Evolutionary conservation across 2,888 invertebrate species (phyloP).

Genomic region (Acholoe squamosa): DNA sequence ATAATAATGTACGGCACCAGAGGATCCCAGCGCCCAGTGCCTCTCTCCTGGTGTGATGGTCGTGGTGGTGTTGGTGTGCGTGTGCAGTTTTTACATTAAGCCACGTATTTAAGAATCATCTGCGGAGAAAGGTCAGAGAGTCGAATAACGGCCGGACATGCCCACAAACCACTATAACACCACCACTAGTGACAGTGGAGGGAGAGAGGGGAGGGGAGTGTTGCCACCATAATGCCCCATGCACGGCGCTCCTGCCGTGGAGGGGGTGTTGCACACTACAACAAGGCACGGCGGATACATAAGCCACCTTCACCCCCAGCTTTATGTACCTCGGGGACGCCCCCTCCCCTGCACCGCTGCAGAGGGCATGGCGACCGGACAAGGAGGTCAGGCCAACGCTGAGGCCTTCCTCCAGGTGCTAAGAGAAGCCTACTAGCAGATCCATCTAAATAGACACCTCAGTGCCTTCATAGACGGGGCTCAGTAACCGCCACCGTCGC

Average conservation of each 20-base stretch:
- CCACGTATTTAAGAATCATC: slow-evolving; percentile 25
- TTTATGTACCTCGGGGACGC: too few species aligned
- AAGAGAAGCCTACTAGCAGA: background rate
- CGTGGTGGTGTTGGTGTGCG: too few species aligned
- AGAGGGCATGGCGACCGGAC: background rate
- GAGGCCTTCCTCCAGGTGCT: background rate
- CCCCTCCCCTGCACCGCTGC: background rate
- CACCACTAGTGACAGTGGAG: background rate
- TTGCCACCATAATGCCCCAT: slow-evolving; percentile 25
- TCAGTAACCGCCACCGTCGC: background rate
- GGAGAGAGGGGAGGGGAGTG: background rate
- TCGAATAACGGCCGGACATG: background rate
- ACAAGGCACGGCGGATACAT: background rate
- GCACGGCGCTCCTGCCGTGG: background rate
- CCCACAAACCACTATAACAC: background rate
- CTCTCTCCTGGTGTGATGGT: background rate
- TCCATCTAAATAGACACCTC: slow-evolving; percentile 35
- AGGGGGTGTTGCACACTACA: background rate
- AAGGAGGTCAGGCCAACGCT: too few species aligned
- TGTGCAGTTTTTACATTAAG: background rate
- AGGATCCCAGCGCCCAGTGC: background rate
- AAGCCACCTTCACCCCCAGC: background rate
- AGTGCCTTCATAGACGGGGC: background rate
- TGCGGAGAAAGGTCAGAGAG: slow-evolving; percentile 38
- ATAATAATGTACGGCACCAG: slow-evolving; percentile 36